These are phyloP conservation scores for Azorinus chamasolen DNA, from an alignment of 2,888 invertebrate species.

Conservation along the genomic window DNA sequence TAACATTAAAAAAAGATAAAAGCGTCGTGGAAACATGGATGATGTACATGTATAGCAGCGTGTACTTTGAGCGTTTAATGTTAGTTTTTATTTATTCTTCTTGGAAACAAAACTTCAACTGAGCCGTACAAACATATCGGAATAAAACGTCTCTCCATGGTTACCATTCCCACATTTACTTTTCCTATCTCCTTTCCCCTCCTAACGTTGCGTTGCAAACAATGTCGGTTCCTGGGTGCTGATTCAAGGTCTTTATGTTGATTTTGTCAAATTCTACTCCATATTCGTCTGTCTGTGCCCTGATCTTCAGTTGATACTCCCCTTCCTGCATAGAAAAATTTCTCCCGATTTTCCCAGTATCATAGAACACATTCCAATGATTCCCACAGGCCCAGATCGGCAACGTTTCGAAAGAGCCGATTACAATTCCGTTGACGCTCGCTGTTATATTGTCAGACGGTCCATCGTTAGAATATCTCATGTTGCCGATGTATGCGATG, in stretches of 20 bases:
- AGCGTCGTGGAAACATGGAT: no score
- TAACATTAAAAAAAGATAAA: no score
- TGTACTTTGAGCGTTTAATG: no score
- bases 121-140: no score
- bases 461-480: slow-evolving; percentile 34
- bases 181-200: no score
- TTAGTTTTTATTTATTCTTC: no score
- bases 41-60: no score
- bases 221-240: slow-evolving; percentile 5
- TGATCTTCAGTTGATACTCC: slow-evolving; percentile 7
- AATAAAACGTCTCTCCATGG: no score
- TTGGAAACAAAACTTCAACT: no score
- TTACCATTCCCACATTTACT: no score
- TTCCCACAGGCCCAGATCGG: slow-evolving; percentile 10
- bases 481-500: slow-evolving; percentile 3
- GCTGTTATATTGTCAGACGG: slow-evolving; percentile 4
- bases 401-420: slow-evolving; percentile 4
- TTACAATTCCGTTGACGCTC: neutral
- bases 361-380: slow-evolving; percentile 28
- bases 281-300: slow-evolving; percentile 6
- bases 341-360: slow-evolving; percentile 9
- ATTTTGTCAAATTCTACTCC: slow-evolving; percentile 37
- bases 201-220: slow-evolving; percentile 1
- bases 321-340: slow-evolving; percentile 1
- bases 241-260: slow-evolving; percentile 20